Conservation (phyloP, 2,888 invertebrate genomes). For the Drosophila neonasuta region DNA sequence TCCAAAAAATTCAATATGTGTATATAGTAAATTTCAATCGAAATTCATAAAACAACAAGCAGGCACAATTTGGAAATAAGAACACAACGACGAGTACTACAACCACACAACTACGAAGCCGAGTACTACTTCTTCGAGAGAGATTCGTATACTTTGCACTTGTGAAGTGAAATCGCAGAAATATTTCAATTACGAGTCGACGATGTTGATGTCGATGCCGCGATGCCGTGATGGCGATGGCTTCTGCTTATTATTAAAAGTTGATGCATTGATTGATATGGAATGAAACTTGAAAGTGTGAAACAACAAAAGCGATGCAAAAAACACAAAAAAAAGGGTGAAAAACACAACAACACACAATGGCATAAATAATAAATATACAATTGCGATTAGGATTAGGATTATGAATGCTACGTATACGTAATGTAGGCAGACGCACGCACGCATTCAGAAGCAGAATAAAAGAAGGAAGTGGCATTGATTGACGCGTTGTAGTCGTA, state of each 20-base stretch:
- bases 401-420: constrained; percentile 8
- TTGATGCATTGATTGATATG: constrained; percentile 61
- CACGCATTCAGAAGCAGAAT: constrained; percentile 13
- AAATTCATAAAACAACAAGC: constrained; percentile 37
- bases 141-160: constrained; percentile 68
- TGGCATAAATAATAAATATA: constrained; percentile 16
- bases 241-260: constrained; percentile 70
- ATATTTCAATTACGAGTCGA: constrained; percentile 35
- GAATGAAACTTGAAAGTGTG: constrained; percentile 60
- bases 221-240: constrained; percentile 28
- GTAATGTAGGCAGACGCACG: constrained; percentile 10
- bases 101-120: constrained; percentile 12
- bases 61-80: constrained; percentile 44
- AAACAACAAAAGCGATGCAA: constrained; percentile 47
- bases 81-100: constrained; percentile 37
- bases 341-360: constrained; percentile 24
- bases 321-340: constrained; percentile 10
- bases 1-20: constrained; percentile 18
- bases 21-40: constrained; percentile 28
- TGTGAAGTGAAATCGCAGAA: constrained; percentile 48
- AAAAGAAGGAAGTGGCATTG: constrained; percentile 66
- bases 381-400: constrained; percentile 14
- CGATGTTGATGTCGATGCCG: constrained; percentile 20
- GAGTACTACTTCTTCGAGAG: constrained; percentile 3
- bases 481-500: constrained; percentile 53